These are phyloP conservation scores for Medauroidea extradentata DNA, from an alignment of 1,140 invertebrate species.

Conservation along the genomic window DNA sequence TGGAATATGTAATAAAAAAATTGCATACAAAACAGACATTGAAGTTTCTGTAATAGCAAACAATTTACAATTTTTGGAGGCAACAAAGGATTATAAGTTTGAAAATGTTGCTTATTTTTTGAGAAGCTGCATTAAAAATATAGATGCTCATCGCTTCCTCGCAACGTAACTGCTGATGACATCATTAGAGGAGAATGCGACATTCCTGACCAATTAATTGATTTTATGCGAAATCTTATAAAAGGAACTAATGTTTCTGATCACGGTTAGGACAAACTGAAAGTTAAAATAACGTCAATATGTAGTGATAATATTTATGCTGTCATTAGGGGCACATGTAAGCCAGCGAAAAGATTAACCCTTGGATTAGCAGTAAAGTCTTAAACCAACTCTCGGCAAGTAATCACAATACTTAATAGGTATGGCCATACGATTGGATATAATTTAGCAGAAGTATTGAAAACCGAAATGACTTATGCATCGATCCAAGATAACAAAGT, in stretches of 20 bases:
- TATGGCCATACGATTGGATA: conserved; percentile 29
- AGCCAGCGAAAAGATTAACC: conserved; percentile 30
- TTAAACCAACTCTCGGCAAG: conserved; percentile 31
- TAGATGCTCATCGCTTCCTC: conserved; percentile 23
- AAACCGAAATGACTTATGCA: conserved; percentile 27
- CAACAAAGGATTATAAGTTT: not conserved
- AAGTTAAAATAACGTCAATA: conserved; percentile 21
- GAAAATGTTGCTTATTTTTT: no score
- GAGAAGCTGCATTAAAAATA: not conserved
- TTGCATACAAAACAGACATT: conserved; percentile 21
- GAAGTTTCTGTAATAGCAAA: no score
- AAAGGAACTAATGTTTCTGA: no score
- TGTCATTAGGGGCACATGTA: conserved; percentile 27
- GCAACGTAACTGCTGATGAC: conserved; percentile 32
- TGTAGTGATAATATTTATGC: conserved; percentile 35
- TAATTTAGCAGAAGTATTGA: conserved; percentile 25
- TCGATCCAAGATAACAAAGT: conserved; percentile 17
- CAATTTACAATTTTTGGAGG: conserved; percentile 21
- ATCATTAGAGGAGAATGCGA: conserved; percentile 35
- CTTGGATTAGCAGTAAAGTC: conserved; percentile 36
- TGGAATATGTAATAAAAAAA: no score
- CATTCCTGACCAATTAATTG: conserved; percentile 30
- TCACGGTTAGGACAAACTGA: no score
- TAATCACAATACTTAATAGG: not conserved
- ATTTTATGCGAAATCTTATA: conserved; percentile 24